Conservation (phyloP, 2,797 vertebrate species). For the Cephalopachus bancanus region DNA sequence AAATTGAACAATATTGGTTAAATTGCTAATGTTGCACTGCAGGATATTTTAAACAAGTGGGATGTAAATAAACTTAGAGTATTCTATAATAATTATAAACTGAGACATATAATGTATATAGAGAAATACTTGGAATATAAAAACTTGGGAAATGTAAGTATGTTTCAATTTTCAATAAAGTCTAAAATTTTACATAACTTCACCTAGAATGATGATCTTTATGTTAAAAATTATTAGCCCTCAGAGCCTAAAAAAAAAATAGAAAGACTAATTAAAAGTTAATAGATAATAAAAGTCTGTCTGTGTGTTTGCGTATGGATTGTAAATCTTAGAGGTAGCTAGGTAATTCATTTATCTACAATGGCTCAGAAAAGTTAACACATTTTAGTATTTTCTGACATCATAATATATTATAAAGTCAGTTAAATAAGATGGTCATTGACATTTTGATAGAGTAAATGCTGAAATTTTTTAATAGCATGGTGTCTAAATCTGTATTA, state of each 20-base stretch:
- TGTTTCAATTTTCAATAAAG: background rate
- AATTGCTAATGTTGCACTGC: background rate
- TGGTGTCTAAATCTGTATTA: background rate
- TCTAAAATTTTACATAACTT: background rate
- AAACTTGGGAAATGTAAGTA: background rate
- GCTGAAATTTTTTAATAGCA: constrained; percentile 13
- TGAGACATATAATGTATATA: background rate
- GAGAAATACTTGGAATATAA: background rate
- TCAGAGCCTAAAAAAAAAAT: background rate
- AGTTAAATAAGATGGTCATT: background rate
- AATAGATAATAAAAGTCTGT: background rate
- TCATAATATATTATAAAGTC: background rate
- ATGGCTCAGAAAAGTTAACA: background rate
- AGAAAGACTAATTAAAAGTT: background rate
- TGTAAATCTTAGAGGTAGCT: background rate
- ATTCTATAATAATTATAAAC: background rate
- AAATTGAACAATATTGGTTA: background rate
- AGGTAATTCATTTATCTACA: background rate
- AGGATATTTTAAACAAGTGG: background rate
- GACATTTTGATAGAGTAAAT: background rate
- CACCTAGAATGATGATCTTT: background rate
- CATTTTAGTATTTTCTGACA: background rate
- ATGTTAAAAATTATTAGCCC: background rate
- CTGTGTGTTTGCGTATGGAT: background rate
- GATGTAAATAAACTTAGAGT: background rate